Evolutionary conservation across 2,888 invertebrate genomes (phyloP).

Genomic region (Hemithea aestivaria): DNA sequence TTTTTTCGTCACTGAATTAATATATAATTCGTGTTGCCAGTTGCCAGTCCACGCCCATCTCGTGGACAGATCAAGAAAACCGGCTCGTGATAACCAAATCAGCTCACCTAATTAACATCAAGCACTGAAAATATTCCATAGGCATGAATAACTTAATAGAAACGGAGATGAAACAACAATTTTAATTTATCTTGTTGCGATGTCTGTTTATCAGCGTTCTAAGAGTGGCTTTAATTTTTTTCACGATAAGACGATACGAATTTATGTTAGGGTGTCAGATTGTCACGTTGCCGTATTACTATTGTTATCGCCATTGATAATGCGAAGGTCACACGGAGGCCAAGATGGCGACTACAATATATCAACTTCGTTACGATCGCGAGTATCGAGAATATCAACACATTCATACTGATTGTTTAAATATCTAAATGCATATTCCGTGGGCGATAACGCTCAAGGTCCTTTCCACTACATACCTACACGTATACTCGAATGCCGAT

Average conservation of each 20-base stretch:
- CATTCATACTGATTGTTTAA: slow-evolving; percentile 51
- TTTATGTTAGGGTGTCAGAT: slow-evolving; percentile 74
- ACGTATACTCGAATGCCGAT: slow-evolving; percentile 31
- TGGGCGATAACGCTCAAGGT: slow-evolving; percentile 59
- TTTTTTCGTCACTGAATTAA: slow-evolving; percentile 31
- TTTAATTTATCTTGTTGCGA: slow-evolving; percentile 63
- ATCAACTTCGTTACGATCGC: slow-evolving; percentile 25
- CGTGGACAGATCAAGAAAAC: slow-evolving; percentile 34
- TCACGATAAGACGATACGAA: slow-evolving; percentile 73
- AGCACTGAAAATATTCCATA: slow-evolving; percentile 25
- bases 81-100: slow-evolving; percentile 28
- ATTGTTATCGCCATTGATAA: slow-evolving; percentile 72
- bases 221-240: slow-evolving; percentile 50
- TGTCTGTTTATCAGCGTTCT: slow-evolving; percentile 48
- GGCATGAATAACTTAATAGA: slow-evolving; percentile 18
- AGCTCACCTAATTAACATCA: slow-evolving; percentile 19
- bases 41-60: slow-evolving; percentile 41
- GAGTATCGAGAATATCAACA: slow-evolving; percentile 40
- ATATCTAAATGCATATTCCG: slow-evolving; percentile 56
- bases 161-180: slow-evolving; percentile 48
- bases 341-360: slow-evolving; percentile 45
- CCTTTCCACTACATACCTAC: slow-evolving; percentile 45
- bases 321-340: slow-evolving; percentile 62
- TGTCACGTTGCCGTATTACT: slow-evolving; percentile 64
- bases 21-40: slow-evolving; percentile 33